Evolutionary conservation across 2,888 invertebrate species (phyloP), one percentile per base, ranked within the genome.

Genomic region (Frankliniella intonsa): DNA sequence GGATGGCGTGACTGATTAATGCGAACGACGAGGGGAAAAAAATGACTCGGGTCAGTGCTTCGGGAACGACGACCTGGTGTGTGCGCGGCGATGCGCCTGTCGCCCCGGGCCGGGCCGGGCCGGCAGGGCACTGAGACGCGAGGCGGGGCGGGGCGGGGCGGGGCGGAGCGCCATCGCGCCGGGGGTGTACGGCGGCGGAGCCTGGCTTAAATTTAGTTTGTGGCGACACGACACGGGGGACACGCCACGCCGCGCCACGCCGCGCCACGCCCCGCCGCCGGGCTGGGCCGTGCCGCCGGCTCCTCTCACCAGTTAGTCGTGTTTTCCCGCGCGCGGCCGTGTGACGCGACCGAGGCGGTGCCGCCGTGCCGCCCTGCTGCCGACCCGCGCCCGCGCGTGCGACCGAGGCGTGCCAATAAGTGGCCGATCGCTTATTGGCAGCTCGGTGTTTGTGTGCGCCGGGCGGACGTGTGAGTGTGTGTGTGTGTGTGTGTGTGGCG

Each of bases 121-220:
- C n/a, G n/a, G n/a, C n/a, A n/a, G 9, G 9, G 55, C 55, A 55
- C 55, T 55, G 55, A 14, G 55, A 14, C 55, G 55, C 55, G 11
- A 0, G 62, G 62, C 62, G 62, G 62, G 7, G 62, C 62, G 62
- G 62, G 11, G 62, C 19, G 62, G 14, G 11, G 62, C 11, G 62
- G 17, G 3, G 62, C 62, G 17, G 55, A 55, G 55, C 55, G 55
- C 14, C 55, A 17, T 12, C 55, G 55, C 14, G 62, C 62, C 62
- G 62, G 14, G 62, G 17, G 38, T 38, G 38, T 38, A 5, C 38
- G 38, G 38, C 38, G 38, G 38, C 69, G 69, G 22, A 25, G 25
- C 69, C 25, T 76, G 69, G 69, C 69, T 76, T 76, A 76, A 76
- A 76, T 76, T 76, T 76, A 76, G 69, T 76, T 76, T 76, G 69